Evolutionary conservation across 2,888 invertebrate species (phyloP), one percentile per base, ranked within the genome.

Genomic region (Chalcosyrphus nemorum): DNA sequence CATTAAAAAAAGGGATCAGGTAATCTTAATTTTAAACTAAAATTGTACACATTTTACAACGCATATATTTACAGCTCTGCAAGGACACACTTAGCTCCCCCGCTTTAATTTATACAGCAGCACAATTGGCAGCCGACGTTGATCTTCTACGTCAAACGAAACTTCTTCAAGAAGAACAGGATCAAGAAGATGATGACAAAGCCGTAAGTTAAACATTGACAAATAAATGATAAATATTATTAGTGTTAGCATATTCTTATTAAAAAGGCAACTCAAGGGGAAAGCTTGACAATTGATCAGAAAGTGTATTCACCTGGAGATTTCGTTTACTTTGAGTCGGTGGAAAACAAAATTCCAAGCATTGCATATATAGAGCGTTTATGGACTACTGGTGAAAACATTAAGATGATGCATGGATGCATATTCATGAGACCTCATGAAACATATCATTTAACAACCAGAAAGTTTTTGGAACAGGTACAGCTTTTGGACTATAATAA

Each of bases 371-470:
- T 98, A 52, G 97, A 98, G 90, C 94, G 97, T 0, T 93, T 99
- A 11, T 98, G 96, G 95, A 97, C 96, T 11, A 97, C 96, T 88
- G 93, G 93, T 15, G 95, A 95, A 52, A 95, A 96, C 6, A 95
- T 96, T 85, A 95, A 97, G 88, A 97, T 97, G 95, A 93, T 98
- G 87, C 96, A 97, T 88, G 98, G 97, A n/a, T 96, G 96, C 89
- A 95, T 97, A 88, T 99, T 97, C 90, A 95, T 93, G 86, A 94
- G 98, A 68, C 99, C 99, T 0, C 96, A 96, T 88, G 99, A 99
- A 92, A 99, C 99, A 0, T 99, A 95, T 92, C 99, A 99, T 92
- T 94, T 98, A 5, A 96, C 97, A 9, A 97, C 98, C 0, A 94
- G 99, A 87, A 98, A 98, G 92, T 99, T 99, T 92, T 93, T 99